Base-by-base conservation (phyloP, 2,797 vertebrate species). In the Rhinichthys osculus region DNA sequence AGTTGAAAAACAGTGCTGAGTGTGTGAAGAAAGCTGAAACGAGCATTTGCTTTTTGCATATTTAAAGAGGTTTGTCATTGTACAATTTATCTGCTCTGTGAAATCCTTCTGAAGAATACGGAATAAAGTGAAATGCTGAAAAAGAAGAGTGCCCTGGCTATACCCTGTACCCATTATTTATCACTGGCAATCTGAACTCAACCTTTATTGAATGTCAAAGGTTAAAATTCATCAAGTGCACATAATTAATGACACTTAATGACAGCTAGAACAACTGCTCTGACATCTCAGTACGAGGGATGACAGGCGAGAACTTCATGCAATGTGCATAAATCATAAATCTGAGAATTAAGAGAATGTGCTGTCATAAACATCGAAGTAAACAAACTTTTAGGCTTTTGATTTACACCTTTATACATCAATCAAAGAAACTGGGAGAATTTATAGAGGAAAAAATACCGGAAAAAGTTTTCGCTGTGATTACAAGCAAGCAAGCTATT, bases 191-290 rank as follows among this genome's bases (percentile, higher is more conserved):
- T 78, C 21, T 64, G 38, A 74, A 38, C 70, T 62, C 27, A 62
- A 73, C 38, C 64, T 84, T 57, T 50, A 78, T 23, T 84, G 4
- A 84, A 84, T 85, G 38, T 69, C 33, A 42, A 78, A 84, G n/a
- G 44, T 80, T 84, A 76, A 84, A 73, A 76, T 76, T 40, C 69
- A 80, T 72, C 59, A 74, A 35, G 77, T 59, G 57, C 17, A 78
- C 16, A 44, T 78, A 78, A 47, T 85, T 59, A 38, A 73, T 81
- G 70, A 42, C 50, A 27, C 47, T 42, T 78, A 84, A 35, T 70
- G 74, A 78, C 64, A 70, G 50, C 74, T 17, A 35, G 35, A 71
- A 57, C 38, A 84, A 78, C n/a, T 77, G 62, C 23, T 35, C 33
- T 83, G 47, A 67, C 73, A 57, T 30, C 73, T 69, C 19, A 38